Percentiles rank a stretch among this genome's conserved stretches.
These are phyloP conservation scores for Paraplagusia blochii DNA, from an alignment of 2,113 vertebrate species.

Conservation along the genomic window DNA sequence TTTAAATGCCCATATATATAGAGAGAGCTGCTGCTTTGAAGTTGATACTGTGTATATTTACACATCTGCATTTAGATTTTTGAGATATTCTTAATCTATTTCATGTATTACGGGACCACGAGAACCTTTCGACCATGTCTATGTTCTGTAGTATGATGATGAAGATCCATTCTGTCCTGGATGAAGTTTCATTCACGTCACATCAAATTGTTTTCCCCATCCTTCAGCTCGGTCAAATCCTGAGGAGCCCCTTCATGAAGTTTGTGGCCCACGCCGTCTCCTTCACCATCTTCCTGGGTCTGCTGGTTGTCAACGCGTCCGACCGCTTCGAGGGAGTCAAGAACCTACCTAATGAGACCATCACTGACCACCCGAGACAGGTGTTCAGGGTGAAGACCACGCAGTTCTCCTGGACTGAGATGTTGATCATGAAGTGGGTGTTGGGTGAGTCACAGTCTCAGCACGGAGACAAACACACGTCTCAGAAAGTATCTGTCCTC, in stretches of 20 bases:
- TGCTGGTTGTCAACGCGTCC: slow-evolving; percentile 90
- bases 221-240: slow-evolving; percentile 86
- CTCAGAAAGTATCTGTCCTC: no score
- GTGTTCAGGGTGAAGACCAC: slow-evolving; percentile 97
- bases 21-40: no score
- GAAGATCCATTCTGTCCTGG: no score
- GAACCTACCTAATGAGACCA: slow-evolving; percentile 94
- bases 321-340: slow-evolving; percentile 95
- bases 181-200: no score
- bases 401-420: slow-evolving; percentile 96
- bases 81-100: no score
- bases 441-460: slow-evolving; percentile 80
- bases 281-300: slow-evolving; percentile 92
- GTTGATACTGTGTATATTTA: no score
- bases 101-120: no score
- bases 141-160: no score
- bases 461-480: no score
- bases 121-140: no score
- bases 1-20: no score
- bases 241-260: slow-evolving; percentile 97
- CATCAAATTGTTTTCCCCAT: neutral
- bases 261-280: slow-evolving; percentile 96
- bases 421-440: slow-evolving; percentile 98
- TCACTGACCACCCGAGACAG: slow-evolving; percentile 92
- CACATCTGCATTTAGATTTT: no score